Percentiles rank a stretch among this genome's conserved stretches.
Evolutionary conservation across 2,113 vertebrate genomes (phyloP).

Genomic region (Athene cunicularia): DNA sequence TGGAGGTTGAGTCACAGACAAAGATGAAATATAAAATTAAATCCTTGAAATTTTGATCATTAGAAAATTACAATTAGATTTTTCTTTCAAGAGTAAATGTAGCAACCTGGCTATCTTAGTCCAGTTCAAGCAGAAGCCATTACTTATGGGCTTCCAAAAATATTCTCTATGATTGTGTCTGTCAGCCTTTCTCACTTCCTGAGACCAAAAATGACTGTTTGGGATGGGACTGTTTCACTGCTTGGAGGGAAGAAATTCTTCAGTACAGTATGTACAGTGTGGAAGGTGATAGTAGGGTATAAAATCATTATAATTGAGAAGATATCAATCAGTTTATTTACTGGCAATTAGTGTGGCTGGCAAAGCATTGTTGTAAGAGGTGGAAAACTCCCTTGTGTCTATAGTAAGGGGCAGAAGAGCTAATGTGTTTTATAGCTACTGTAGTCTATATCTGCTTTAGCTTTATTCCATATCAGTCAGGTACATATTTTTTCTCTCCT

Average conservation of each 20-base stretch:
- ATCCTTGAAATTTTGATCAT: not conserved
- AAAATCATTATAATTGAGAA: not conserved
- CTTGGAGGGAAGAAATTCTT: not conserved
- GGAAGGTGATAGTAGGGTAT: not conserved
- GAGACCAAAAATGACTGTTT: not conserved
- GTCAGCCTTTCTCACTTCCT: not conserved
- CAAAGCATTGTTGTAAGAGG: not conserved
- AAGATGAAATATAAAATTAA: not conserved
- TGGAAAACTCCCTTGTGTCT: not conserved
- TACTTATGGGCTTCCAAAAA: not conserved
- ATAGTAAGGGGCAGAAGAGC: not conserved
- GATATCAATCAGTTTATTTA: not conserved
- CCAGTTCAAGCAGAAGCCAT: not conserved
- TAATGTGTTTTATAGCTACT: not conserved
- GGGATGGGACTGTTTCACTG: not conserved
- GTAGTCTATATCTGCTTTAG: not conserved
- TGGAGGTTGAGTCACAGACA: not conserved
- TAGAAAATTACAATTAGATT: not conserved
- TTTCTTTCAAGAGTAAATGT: not conserved
- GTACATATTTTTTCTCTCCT: not conserved
- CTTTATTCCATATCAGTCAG: not conserved
- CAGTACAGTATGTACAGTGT: not conserved
- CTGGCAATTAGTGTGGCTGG: not conserved
- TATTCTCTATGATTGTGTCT: not conserved
- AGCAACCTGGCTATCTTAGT: not conserved